phyloP scores from a whole-genome alignment of 92 coral and sea anemone genomes.

The Diadumene lineata region DNA sequence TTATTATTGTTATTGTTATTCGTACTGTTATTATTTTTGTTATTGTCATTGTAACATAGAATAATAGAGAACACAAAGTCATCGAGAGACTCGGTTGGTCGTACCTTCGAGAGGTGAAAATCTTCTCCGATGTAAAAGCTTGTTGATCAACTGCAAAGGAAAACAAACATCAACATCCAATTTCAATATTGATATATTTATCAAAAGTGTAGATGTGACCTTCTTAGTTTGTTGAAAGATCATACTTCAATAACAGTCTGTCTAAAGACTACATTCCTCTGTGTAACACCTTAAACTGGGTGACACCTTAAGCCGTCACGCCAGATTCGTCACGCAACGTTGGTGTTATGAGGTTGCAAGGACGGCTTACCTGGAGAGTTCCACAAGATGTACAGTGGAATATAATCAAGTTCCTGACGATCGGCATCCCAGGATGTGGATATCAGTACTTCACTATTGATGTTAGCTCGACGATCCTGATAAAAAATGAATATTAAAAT shows the following conservation, averaged over 20 bases:
- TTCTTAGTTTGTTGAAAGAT: too few species aligned
- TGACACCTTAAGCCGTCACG: too few species aligned
- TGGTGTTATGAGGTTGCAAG: too few species aligned
- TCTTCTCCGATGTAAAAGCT: conserved; percentile 56
- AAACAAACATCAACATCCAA: too few species aligned
- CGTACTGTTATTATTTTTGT: too few species aligned
- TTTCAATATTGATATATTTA: too few species aligned
- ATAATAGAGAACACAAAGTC: background rate
- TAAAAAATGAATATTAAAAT: background rate
- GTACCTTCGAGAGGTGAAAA: conserved; percentile 71
- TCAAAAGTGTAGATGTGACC: too few species aligned
- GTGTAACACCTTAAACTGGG: too few species aligned
- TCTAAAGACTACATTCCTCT: too few species aligned
- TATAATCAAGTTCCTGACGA: conserved; percentile 72
- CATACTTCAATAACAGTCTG: too few species aligned
- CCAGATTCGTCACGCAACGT: too few species aligned
- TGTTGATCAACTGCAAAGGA: conserved; percentile 71
- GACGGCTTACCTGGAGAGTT: conserved; percentile 96
- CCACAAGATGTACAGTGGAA: conserved; percentile 90
- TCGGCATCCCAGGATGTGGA: conserved; percentile 96
- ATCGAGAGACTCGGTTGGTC: background rate
- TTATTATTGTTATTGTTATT: too few species aligned
- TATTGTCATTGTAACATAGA: background rate
- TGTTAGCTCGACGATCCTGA: conserved; percentile 77
- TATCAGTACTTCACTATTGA: conserved; percentile 79